These are phyloP conservation scores for Augiades crinisus DNA, from an alignment of 2,888 invertebrate species.

Conservation along the genomic window DNA sequence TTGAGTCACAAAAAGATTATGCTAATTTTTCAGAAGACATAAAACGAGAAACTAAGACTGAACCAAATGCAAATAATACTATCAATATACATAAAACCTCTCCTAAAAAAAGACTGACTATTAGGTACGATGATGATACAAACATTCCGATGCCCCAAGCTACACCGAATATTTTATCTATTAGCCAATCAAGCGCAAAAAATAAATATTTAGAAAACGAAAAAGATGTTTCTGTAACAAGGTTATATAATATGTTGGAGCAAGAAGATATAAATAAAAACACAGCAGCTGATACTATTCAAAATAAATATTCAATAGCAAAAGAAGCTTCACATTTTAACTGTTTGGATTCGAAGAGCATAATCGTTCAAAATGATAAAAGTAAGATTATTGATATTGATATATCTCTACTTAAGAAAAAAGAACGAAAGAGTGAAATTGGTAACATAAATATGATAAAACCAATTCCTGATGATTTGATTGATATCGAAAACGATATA, in stretches of 20 bases:
- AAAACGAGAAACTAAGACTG: neutral
- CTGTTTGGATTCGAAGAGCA: neutral
- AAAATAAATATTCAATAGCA: slow-evolving; percentile 34
- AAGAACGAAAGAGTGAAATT: neutral
- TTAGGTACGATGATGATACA: slow-evolving; percentile 25
- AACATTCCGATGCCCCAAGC: slow-evolving; percentile 42
- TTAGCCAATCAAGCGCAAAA: slow-evolving; percentile 10
- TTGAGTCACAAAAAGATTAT: too few species aligned
- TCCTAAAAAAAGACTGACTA: slow-evolving; percentile 5
- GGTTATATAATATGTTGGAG: neutral
- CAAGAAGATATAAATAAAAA: neutral
- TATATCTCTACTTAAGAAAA: too few species aligned
- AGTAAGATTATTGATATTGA: neutral
- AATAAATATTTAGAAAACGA: neutral
- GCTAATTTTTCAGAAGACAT: neutral
- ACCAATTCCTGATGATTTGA: slow-evolving; percentile 27
- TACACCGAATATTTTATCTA: slow-evolving; percentile 31
- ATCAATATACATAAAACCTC: neutral
- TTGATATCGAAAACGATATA: slow-evolving; percentile 28
- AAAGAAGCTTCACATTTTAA: slow-evolving; percentile 11
- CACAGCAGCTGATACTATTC: neutral
- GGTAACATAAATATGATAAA: slow-evolving; percentile 23
- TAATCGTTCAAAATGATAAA: neutral
- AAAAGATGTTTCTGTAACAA: neutral
- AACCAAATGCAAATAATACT: neutral